A percentile compares a stretch with the other conserved stretches of the same genome.
Evolutionary conservation across 2,797 vertebrate genomes (phyloP).

Genomic region (Eulemur albifrons): DNA sequence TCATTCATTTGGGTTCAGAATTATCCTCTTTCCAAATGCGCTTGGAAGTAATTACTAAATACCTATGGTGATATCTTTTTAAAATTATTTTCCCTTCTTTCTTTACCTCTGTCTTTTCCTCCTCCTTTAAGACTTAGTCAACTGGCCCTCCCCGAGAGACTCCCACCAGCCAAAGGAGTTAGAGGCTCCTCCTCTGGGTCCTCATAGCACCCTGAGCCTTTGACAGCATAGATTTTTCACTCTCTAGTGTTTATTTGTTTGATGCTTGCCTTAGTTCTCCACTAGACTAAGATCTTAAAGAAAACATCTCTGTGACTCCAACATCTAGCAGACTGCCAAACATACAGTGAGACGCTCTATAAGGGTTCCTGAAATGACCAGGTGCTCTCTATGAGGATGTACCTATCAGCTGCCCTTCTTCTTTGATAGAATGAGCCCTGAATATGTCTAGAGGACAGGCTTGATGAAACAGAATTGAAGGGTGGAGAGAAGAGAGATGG

Average conservation of each 20-base stretch:
- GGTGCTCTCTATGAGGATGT: not conserved
- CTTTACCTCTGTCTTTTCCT: not conserved
- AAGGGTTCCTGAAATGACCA: not conserved
- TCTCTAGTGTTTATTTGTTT: not conserved
- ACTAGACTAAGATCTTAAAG: not conserved
- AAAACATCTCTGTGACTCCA: not conserved
- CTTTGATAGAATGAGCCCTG: not conserved
- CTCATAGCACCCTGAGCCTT: not conserved
- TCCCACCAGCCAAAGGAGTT: not conserved
- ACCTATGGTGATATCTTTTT: not conserved
- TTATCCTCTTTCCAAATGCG: not conserved
- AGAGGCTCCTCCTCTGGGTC: not conserved
- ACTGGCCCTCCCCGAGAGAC: not conserved
- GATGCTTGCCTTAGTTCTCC: not conserved
- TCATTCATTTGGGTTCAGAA: constrained; percentile 22
- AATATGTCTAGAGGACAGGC: not conserved
- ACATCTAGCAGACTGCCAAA: not conserved
- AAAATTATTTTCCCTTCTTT: not conserved
- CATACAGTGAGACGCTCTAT: not conserved
- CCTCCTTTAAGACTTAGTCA: not conserved
- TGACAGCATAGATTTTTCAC: not conserved
- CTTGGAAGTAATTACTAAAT: not conserved
- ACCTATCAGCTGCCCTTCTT: not conserved
- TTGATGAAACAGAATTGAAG: not conserved
- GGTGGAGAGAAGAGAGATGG: not conserved